Base-by-base conservation (phyloP, 92 coral and sea anemone genomes). In the Phenganax subtilis region DNA sequence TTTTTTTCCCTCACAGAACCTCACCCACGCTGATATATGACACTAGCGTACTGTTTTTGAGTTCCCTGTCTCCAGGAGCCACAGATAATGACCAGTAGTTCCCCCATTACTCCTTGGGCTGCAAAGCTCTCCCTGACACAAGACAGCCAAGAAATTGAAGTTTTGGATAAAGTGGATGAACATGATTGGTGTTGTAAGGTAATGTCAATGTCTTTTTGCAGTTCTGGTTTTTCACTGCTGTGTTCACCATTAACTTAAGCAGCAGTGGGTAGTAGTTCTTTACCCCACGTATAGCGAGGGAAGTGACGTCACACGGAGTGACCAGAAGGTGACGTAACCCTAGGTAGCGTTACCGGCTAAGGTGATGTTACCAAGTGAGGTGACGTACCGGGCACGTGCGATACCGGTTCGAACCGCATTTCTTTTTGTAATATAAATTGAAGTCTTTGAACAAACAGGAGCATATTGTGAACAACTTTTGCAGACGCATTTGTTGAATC, bases 131-230 rank as follows among this genome's bases (percentile, higher is more conserved):
- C 58, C 91, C 82, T 86, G 87, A 86, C 83, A 83, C 79, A 77
- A 86, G 87, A 83, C 87, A 86, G 3, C 85, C 91, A 82, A 72
- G 81, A 67, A 86, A 85, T 65, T 86, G 86, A 51, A 88, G 89
- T 28, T 86, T 86, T 76, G 87, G 87, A 54, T 85, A 80, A 61
- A 87, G 77, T 5, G 88, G 86, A 31, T 85, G 88, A 20, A 85
- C 65, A 29, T 60, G 30, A 68, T 79, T 55, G 30, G 91, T 87
- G 28, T 75, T 70, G 47, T 37, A 37, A 37, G 47, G 47, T 5
- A 37, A 37, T 37, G 47, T 37, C 47, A 5, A 37, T 37, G 76
- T 76, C 51, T 78, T 63, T 20, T 70, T 77, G 82, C 67, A 81
- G 52, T 57, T 82, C 54, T 25, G 76, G 31, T 85, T 85, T 73